Base-by-base conservation (phyloP, 2,888 invertebrate genomes). In the Leptinotarsa haldemani region DNA sequence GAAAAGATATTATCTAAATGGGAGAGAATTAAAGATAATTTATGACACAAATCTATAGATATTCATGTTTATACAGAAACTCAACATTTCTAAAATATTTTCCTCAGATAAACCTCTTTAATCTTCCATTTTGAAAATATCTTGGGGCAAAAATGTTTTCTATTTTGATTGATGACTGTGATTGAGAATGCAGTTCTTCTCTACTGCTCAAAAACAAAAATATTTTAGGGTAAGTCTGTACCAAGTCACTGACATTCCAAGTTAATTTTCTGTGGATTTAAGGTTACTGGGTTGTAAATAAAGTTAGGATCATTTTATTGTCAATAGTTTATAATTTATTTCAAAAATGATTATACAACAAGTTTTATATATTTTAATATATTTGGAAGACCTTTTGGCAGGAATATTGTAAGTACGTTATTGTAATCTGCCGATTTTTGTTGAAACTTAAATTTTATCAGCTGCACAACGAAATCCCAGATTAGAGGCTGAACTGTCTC, bases 401-500 rank as follows among this genome's bases (percentile, higher is more conserved):
- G 84, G 83, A 82, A 74, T 78, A 72, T 77, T 79, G 76, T 77
- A 78, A 77, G 77, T 77, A 77, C 77, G 64, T 72, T 74, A 72
- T 67, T 69, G 68, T 72, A 76, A 71, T 63, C 74, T 77, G 75
- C 75, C 77, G 71, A 30, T 75, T 47, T 48, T 48, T 47, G 47
- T n/a, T 20, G n/a, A 47, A 65, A 65, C 48, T 48, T 48, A 65
- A 47, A 47, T 47, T 48, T 52, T 66, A 9, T 66, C 66, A 48
- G 83, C 91, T 30, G 95, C 97, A 89, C 98, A 98, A 65, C 98
- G 90, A 85, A 98, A 98, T 15, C 98, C 98, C 73, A 98, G 90
- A 89, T 98, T 98, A 13, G 94, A 94, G 0, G 98, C 95, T 0
- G 97, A 94, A 80, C 96, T 97, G 83, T 98, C 98, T 72, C 94